These are phyloP conservation scores for Drosophila albomicans DNA, from an alignment of 1,140 invertebrate species.

Conservation along the genomic window DNA sequence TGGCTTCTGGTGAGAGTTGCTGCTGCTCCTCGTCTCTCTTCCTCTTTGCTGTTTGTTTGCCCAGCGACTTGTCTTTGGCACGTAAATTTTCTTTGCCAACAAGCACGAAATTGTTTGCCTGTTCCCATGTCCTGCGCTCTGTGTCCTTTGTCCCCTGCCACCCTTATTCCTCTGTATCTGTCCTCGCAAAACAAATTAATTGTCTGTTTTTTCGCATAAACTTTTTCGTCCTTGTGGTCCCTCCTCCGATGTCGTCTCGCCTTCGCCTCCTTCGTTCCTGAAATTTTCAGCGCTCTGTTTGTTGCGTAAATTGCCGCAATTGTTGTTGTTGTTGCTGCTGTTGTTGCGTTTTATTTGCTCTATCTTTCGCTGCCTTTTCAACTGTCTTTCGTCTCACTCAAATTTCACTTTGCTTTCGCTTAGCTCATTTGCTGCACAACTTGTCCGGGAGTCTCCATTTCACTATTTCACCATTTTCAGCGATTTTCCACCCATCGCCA, in stretches of 20 bases:
- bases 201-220: slow-evolving; percentile 77
- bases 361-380: slow-evolving; percentile 19
- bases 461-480: slow-evolving; percentile 41
- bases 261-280: slow-evolving; percentile 15
- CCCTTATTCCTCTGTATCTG: background rate
- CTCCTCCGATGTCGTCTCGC: background rate
- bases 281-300: slow-evolving; percentile 70
- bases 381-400: slow-evolving; percentile 45
- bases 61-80: slow-evolving; percentile 72
- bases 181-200: slow-evolving; percentile 76
- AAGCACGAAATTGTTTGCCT: slow-evolving; percentile 77
- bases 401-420: slow-evolving; percentile 72
- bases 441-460: slow-evolving; percentile 28
- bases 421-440: slow-evolving; percentile 76
- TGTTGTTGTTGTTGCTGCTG: slow-evolving; percentile 21
- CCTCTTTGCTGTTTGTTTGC: slow-evolving; percentile 29
- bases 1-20: slow-evolving; percentile 9
- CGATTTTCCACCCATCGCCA: slow-evolving; percentile 39
- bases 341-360: slow-evolving; percentile 49
- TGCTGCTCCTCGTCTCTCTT: background rate
- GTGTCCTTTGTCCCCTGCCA: slow-evolving; percentile 28
- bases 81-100: slow-evolving; percentile 82
- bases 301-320: slow-evolving; percentile 68
- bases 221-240: slow-evolving; percentile 52
- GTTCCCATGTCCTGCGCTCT: slow-evolving; percentile 37